These are phyloP conservation scores for Pomacea canaliculata DNA, from an alignment of 2,888 invertebrate genomes.

Conservation along the genomic window DNA sequence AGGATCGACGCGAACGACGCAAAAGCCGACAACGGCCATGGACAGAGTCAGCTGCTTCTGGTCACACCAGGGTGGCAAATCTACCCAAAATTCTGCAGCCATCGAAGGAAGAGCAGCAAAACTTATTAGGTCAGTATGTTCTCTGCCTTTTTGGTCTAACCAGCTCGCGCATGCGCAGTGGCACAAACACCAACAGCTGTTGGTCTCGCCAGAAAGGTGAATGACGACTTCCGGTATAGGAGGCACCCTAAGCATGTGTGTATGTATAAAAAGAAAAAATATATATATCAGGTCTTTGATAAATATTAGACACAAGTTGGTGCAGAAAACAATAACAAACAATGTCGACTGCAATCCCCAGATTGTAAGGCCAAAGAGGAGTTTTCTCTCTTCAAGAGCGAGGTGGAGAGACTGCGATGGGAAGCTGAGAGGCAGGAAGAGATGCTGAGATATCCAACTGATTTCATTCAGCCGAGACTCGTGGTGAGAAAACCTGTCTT, in stretches of 20 bases:
- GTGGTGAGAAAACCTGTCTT: constrained; percentile 10
- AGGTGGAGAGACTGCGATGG: constrained; percentile 1
- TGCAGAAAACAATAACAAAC: too few species aligned
- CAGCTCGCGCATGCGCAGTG: too few species aligned
- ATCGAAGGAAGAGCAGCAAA: too few species aligned
- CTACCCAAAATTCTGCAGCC: too few species aligned
- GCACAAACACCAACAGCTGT: not conserved
- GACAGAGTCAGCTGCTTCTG: not conserved
- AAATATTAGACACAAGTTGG: too few species aligned
- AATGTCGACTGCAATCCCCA: too few species aligned
- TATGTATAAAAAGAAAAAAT: not conserved
- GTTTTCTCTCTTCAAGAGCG: not conserved
- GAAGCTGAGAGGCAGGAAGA: constrained; percentile 10
- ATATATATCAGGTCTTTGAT: too few species aligned
- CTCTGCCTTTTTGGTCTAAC: too few species aligned
- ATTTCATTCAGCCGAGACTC: constrained; percentile 12
- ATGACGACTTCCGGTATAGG: not conserved
- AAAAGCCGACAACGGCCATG: constrained; percentile 13
- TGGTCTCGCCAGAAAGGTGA: not conserved
- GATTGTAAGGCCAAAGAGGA: not conserved
- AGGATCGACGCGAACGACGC: constrained; percentile 14
- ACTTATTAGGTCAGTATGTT: too few species aligned
- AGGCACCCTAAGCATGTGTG: not conserved
- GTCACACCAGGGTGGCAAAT: too few species aligned
- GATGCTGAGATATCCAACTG: not conserved